Percentiles rank a stretch among this genome's conserved stretches.
Conservation (phyloP, 1,140 invertebrate species). For the Scylla paramamosain region DNA sequence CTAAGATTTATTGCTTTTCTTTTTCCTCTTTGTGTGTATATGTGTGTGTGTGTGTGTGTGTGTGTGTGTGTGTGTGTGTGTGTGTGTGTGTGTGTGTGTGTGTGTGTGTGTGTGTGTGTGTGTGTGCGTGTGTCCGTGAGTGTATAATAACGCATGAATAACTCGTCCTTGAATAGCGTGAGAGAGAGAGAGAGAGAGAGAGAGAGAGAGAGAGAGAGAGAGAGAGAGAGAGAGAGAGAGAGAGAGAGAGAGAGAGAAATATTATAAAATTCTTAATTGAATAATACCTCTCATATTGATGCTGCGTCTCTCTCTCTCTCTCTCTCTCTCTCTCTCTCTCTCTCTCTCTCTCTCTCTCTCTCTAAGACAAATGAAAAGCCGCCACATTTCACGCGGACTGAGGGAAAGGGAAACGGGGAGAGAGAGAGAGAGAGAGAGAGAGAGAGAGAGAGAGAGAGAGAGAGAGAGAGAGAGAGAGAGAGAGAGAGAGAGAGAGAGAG, state of each 20-base stretch:
- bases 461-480: not conserved
- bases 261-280: too few relatives aligned
- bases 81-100: too few relatives aligned
- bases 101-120: conserved; percentile 7
- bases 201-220: too few relatives aligned
- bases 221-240: too few relatives aligned
- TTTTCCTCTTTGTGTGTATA: too few relatives aligned
- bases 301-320: not conserved
- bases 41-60: conserved; percentile 32
- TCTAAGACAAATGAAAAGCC: too few relatives aligned
- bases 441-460: not conserved
- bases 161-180: too few relatives aligned
- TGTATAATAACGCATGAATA: too few relatives aligned
- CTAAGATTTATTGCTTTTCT: not conserved
- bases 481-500: not conserved
- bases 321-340: not conserved
- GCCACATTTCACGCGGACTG: too few relatives aligned
- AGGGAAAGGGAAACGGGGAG: not conserved
- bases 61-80: not conserved
- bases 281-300: not conserved
- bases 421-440: not conserved
- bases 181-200: too few relatives aligned
- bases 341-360: not conserved
- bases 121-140: too few relatives aligned
- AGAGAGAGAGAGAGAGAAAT: too few relatives aligned